Percentiles rank a stretch among this genome's conserved stretches.
Conservation (phyloP, 2,797 vertebrate species). For the Poecilia wingei region DNA sequence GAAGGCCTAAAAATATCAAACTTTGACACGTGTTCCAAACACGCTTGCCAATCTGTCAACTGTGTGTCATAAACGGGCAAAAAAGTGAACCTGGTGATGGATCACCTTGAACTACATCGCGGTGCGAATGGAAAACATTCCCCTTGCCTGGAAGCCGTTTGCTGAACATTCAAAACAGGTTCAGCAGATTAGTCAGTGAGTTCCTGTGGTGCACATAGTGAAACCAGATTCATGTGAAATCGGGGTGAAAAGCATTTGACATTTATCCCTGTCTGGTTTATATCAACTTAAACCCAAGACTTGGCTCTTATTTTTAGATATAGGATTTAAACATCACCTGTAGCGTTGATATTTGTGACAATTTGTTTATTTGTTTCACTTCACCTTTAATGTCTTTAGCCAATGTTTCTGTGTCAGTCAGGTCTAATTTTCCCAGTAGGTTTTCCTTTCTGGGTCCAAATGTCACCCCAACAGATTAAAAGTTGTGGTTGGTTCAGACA, state of each 20-base stretch:
- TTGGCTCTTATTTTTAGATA: neutral
- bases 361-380: neutral
- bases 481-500: neutral
- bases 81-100: neutral
- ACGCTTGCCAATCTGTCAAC: neutral
- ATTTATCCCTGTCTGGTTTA: neutral
- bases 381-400: neutral
- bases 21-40: neutral
- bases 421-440: neutral
- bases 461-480: neutral
- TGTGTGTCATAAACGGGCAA: neutral
- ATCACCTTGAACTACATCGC: neutral
- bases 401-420: neutral
- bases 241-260: neutral
- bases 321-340: neutral
- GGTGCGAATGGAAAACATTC: neutral
- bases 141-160: neutral
- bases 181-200: neutral
- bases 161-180: conserved; percentile 1
- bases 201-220: neutral
- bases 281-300: neutral
- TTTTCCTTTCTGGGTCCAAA: neutral
- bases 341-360: neutral
- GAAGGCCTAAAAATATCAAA: conserved; percentile 2
- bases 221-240: neutral